Evolutionary conservation across 2,888 invertebrate genomes (phyloP), one percentile per base, ranked within the genome.

Genomic region (Trissolcus brochymenae): DNA sequence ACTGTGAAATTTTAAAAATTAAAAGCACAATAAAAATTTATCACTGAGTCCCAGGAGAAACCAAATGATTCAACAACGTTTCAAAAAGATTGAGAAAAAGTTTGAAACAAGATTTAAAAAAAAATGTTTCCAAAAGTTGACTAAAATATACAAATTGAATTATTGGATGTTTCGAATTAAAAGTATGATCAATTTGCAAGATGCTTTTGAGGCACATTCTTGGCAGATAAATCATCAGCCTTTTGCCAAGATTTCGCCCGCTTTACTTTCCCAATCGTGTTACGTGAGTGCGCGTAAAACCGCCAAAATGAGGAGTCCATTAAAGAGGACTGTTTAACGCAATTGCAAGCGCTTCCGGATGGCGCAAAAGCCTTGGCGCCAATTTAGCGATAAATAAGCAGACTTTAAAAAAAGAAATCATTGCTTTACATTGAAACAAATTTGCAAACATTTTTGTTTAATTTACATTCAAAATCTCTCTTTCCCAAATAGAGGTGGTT

Each of bases 221-320:
- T 86, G 86, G 86, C 86, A 83, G 80, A 71, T 49, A 57, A 64
- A 56, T 64, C 67, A 73, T 60, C 56, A n/a, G 53, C 56, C 59
- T 40, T 64, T 70, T 80, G 81, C 82, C 81, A 82, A 81, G 78
- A 76, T 76, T 81, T 75, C 74, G 76, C 16, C 40, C 60, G 60
- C 57, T 25, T 61, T 46, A 67, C 74, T 74, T 74, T 74, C 74
- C 62, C 67, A 66, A 67, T 68, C 51, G 57, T 46, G 67, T 68
- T 74, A 68, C 74, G 74, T 74, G 61, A 68, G 51, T 40, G 67
- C 57, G 29, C 43, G 49, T 59, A 59, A 67, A 74, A 57, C 54
- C 35, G 57, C 57, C 43, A 62, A 68, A 74, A 66, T 53, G 59
- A 56, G 50, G 25, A 62, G 57, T 64, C 59, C 62, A 62, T 74